Evolutionary conservation across 2,888 invertebrate species (phyloP), one percentile per base, ranked within the genome.

Genomic region (Coelinius sp.): DNA sequence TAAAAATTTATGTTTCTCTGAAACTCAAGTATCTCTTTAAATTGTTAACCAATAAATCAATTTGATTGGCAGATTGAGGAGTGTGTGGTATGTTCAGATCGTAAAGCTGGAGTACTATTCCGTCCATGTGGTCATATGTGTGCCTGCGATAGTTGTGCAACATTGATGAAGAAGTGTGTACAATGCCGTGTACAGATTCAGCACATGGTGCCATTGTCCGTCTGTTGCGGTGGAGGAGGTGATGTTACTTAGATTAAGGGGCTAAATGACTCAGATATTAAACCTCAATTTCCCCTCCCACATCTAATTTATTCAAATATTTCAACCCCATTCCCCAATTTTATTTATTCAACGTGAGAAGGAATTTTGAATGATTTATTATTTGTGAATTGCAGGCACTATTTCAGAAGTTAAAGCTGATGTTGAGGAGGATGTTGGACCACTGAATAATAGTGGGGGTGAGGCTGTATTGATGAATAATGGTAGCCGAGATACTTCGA

Each of bases 91-190:
- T 98, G 98, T 88, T 97, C 97, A 17, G 97, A 97, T 89, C 95
- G 95, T 88, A 94, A 96, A 83, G 95, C 98, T 24, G 93, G 95
- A 20, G 94, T 97, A 69, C 91, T 98, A 86, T 98, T 97, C 90
- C 94, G 95, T 79, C 98, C 98, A 25, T 98, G 98, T 89, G 95
- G 95, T 66, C 97, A 98, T 89, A 96, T 98, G 93, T 94, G 95
- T 89, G 96, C 95, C 20, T 97, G 97, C 90, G 94, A 94, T 78
- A 92, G 93, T 81, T 98, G 98, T 89, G 95, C 97, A 75, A 93
- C 94, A 77, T 92, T 98, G 81, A 97, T 98, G 97, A 97, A 97
- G 90, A 98, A 98, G 90, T 98, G 98, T 89, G 97, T 98, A 14
- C 94, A 96, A 88, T 98, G 98, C 88, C 93, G 97, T 81, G 92